Percentiles rank a stretch among this genome's conserved stretches.
phyloP scores from a whole-genome alignment of 2,113 vertebrate genomes.

The Gadus macrocephalus region DNA sequence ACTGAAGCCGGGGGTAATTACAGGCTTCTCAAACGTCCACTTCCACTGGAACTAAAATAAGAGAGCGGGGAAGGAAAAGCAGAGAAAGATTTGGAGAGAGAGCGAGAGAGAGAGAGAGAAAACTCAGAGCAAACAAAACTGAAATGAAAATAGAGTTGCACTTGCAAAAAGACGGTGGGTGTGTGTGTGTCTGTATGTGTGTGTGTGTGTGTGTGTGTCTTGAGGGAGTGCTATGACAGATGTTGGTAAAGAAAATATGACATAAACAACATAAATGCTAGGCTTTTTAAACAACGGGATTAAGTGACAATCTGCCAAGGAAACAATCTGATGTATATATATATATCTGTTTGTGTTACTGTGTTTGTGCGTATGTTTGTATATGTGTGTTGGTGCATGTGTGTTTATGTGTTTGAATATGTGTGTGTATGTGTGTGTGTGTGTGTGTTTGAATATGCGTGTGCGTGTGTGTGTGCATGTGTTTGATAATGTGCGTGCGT shows the following conservation, averaged over 20 bases:
- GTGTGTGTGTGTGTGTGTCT: constrained; percentile 1
- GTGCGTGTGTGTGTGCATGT: constrained; percentile 38
- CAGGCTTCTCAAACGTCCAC: constrained; percentile 68
- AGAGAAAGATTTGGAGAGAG: constrained; percentile 37
- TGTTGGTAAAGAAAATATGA: too few relatives aligned
- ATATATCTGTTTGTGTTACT: constrained; percentile 35
- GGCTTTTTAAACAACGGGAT: too few relatives aligned
- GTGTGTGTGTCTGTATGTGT: constrained; percentile 34
- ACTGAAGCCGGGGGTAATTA: constrained; percentile 72
- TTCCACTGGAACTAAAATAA: constrained; percentile 67
- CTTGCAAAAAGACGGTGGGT: constrained; percentile 54
- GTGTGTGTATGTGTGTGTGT: constrained; percentile 39
- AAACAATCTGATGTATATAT: too few relatives aligned
- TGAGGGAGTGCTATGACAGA: too few relatives aligned
- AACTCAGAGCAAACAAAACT: constrained; percentile 65
- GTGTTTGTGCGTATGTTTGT: constrained; percentile 40
- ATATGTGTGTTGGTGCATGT: neutral
- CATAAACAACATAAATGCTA: constrained; percentile 27
- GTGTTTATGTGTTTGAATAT: neutral
- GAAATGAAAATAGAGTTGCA: constrained; percentile 70
- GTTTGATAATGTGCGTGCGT: constrained; percentile 15
- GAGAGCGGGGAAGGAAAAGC: constrained; percentile 59
- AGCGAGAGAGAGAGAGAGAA: constrained; percentile 11
- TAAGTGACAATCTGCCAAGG: too few relatives aligned
- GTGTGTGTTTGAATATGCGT: constrained; percentile 26